These are phyloP conservation scores for Eledone cirrhosa DNA, from an alignment of 2,888 invertebrate genomes.

Conservation along the genomic window DNA sequence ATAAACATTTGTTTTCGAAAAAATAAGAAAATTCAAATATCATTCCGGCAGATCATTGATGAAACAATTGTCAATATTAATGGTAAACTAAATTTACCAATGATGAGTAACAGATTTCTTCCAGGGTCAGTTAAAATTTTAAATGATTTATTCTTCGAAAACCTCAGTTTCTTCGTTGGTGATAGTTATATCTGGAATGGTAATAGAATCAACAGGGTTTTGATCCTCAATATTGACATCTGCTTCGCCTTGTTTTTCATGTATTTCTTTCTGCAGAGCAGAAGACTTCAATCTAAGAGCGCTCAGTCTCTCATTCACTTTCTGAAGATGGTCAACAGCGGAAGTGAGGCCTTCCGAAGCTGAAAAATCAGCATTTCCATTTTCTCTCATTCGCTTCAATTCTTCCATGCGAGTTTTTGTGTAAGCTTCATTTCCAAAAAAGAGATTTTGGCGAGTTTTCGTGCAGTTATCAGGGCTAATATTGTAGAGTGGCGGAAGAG, in stretches of 20 bases:
- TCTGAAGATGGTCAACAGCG: background rate
- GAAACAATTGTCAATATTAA: no score
- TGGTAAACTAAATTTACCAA: no score
- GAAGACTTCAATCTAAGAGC: background rate
- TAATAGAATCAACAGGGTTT: background rate
- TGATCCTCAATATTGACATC: no score
- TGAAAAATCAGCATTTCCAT: background rate
- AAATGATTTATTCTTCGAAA: no score
- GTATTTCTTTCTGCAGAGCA: background rate
- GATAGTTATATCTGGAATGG: background rate
- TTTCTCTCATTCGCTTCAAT: background rate
- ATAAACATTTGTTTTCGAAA: no score
- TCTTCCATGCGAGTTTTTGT: background rate
- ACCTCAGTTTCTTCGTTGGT: background rate
- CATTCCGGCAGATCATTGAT: no score
- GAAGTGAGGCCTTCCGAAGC: background rate
- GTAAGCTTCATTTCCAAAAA: background rate
- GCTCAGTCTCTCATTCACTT: background rate
- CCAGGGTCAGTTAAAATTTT: no score
- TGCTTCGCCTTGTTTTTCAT: background rate
- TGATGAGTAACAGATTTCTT: no score
- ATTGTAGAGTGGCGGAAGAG: constrained; percentile 17
- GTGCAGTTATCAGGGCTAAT: background rate
- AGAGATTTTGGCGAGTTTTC: background rate
- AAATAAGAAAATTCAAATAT: no score